Base-by-base conservation (phyloP, 37 sponge, comb jelly and placozoan species). In the Halichondria panicea region DNA sequence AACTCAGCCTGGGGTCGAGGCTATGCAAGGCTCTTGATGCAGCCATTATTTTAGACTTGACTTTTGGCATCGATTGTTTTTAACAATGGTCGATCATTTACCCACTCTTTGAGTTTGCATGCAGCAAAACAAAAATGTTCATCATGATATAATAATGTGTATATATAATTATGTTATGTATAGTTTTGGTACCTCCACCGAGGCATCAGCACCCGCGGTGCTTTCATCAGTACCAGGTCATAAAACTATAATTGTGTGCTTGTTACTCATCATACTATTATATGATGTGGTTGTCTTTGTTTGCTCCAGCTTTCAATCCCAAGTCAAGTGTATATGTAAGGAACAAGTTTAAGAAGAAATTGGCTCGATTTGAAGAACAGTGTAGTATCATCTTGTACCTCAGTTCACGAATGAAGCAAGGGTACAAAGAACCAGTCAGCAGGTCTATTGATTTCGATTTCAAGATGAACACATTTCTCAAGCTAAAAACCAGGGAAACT, bases 261-360 rank as follows among this genome's bases (percentile, higher is more conserved):
- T 48, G 13, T 15, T 48, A 18, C 11, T 48, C 13, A 48, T 48
- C 52, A 48, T 15, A 48, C 13, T 15, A 48, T 48, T n/a, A n/a
- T 66, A 66, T 22, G 8, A 18, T 32, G 13, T 42, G 36, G 41
- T 55, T 13, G 44, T 39, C 15, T 19, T 70, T 28, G 37, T 38
- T 46, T 27, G 34, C 45, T 77, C 21, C 77, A 96, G 98, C 98
- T n/a, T 84, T 77, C 79, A 97, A 97, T 74, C 93, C 91, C 24
- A 81, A 77, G 25, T 76, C 74, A 39, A 77, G 84, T 11, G 74
- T 69, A 5, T 92, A 89, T 55, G 33, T 84, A n/a, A 62, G 93
- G 18, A 72, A 95, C 32, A 97, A 95, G 76, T 95, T 95, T 82
- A 79, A 81, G 43, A 87, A 87, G 63, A 92, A 95, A 68, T 71